Base-by-base conservation (phyloP, 2,113 vertebrate species). In the Elgaria multicarinata region DNA sequence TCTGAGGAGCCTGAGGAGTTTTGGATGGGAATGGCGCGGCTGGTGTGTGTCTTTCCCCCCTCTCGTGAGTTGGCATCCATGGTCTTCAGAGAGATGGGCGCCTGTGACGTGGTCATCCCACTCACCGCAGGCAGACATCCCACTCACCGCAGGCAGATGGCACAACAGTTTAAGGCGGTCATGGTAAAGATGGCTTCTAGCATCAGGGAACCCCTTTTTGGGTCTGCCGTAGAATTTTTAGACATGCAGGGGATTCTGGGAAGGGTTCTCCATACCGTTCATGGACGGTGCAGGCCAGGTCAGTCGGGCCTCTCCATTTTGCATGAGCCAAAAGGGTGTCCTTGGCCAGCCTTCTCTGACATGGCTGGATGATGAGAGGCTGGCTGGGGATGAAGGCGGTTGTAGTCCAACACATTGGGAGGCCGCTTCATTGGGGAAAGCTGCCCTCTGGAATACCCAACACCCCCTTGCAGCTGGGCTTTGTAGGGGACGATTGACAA, bases 11-110 rank as follows among this genome's bases (percentile, higher is more conserved):
- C n/a, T 53, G 39, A 50, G 6, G 67, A 50, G 33, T 74, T 24
- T 89, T 44, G 13, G 39, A 58, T 13, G 4, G 83, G 12, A 88
- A 1, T 46, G 6, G 18, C 28, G n/a, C n/a, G n/a, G n/a, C n/a
- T n/a, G n/a, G n/a, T n/a, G 71, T 6, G 62, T 42, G 79, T 64
- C 16, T 42, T 7, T 10, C 39, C 42, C 28, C 87, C 18, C 72
- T 91, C 53, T 66, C 83, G 55, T 12, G 46, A 83, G n/a, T 74
- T 67, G 85, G 86, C 75, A 53, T 67, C 62, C n/a, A 36, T 9
- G 74, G 69, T n/a, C 64, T 20, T 74, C 53, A 53, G 24, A 53
- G 16, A 53, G 39, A 36, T 46, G 55, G 69, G 80, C 46, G 18
- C 26, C 0, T 44, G 46, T 10, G 10, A 13, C 64, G 24, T 6